Evolutionary conservation across 2,888 invertebrate species (phyloP), one percentile per base, ranked within the genome.

Genomic region (Timema podura): DNA sequence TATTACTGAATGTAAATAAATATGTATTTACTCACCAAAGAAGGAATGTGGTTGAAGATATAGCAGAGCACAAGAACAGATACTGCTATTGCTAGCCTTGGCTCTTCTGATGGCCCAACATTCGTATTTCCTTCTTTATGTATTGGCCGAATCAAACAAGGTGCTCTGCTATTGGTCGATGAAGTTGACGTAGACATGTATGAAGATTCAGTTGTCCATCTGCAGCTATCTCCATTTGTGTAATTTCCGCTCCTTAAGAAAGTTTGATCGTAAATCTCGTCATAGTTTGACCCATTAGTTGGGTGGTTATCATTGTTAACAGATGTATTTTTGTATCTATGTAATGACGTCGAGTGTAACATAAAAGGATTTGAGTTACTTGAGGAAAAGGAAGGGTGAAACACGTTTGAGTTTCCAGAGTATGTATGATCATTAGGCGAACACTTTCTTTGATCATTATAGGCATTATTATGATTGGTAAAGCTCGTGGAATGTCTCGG

Each of bases 11-110:
- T n/a, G n/a, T n/a, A n/a, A n/a, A n/a, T n/a, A n/a, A n/a, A n/a
- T n/a, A n/a, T n/a, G n/a, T n/a, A n/a, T n/a, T n/a, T n/a, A 84
- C 85, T 86, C 79, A 88, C 88, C 81, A 88, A 79, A 15, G 86
- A 79, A 1, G 88, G 88, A 64, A 87, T 77, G 77, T 87, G 87
- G 77, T 87, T 85, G 77, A 86, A 83, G 68, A 84, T 76, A 77
- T 86, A 86, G 76, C 86, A 86, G 44, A 87, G 84, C 70, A 84
- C 82, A 71, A 86, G 78, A 64, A 87, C 83, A 71, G 82, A 80
- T 73, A 81, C 79, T 30, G 82, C 76, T 74, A 86, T 82, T 74
- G 83, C 76, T 80, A 82, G 75, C 15, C 75, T 70, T 15, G 77
- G 73, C 78, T 85, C 69, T 44, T 65, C 69, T 6, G 13, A 64